Evolutionary conservation across 2,113 vertebrate genomes (phyloP).

Genomic region (Vicugna pacos): DNA sequence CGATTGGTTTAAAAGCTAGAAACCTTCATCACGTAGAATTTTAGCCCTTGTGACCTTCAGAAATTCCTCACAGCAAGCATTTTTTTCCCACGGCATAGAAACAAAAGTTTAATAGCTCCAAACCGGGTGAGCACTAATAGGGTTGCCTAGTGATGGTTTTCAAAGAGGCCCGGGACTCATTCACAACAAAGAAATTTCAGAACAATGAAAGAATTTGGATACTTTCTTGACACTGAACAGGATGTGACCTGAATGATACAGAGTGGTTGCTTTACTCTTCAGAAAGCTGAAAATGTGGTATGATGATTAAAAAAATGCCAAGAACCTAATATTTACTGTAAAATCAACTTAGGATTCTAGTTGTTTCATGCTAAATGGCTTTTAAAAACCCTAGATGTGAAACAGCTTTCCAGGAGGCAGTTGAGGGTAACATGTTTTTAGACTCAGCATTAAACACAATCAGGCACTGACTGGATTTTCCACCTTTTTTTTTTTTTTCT

Average conservation of each 20-base stretch:
- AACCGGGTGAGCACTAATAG: slow-evolving; percentile 60
- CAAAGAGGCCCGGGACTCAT: slow-evolving; percentile 60
- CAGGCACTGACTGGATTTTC: not conserved
- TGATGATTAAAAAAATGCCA: slow-evolving; percentile 41
- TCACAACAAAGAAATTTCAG: slow-evolving; percentile 69
- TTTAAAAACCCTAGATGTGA: slow-evolving; percentile 61
- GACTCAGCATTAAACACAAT: slow-evolving; percentile 26
- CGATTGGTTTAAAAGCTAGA: slow-evolving; percentile 40
- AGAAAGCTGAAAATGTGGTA: slow-evolving; percentile 53
- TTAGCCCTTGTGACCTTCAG: slow-evolving; percentile 52
- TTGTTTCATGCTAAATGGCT: slow-evolving; percentile 33
- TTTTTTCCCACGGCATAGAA: slow-evolving; percentile 78
- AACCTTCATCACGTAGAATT: slow-evolving; percentile 40
- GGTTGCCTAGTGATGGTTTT: slow-evolving; percentile 73
- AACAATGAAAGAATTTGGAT: slow-evolving; percentile 68
- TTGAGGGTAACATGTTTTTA: slow-evolving; percentile 14
- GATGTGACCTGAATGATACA: slow-evolving; percentile 70
- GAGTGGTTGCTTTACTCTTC: slow-evolving; percentile 39
- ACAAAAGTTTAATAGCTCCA: slow-evolving; percentile 74
- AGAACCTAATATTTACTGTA: slow-evolving; percentile 68
- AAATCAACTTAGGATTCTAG: slow-evolving; percentile 28
- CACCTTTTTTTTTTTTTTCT: not conserved
- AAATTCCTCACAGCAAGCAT: slow-evolving; percentile 64
- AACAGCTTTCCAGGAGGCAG: not conserved
- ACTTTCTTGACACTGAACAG: slow-evolving; percentile 55